Evolutionary conservation across 2,797 vertebrate species (phyloP).

Genomic region (Hypotaenidia philippensis): DNA sequence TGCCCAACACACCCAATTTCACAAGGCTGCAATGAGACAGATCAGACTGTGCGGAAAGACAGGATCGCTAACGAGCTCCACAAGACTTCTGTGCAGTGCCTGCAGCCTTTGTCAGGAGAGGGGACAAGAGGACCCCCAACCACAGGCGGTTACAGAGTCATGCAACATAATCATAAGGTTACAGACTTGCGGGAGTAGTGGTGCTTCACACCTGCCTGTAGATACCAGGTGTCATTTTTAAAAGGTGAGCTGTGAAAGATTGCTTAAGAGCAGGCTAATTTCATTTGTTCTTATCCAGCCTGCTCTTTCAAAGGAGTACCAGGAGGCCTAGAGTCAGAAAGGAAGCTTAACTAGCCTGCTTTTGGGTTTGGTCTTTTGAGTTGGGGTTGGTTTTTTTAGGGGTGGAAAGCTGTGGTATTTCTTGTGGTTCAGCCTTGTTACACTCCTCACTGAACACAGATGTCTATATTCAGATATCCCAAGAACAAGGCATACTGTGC

Average conservation of each 20-base stretch:
- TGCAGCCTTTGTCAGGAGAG: background rate
- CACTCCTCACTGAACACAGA: background rate
- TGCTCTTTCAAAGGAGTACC: background rate
- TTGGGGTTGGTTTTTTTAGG: constrained; percentile 15
- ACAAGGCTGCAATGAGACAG: background rate
- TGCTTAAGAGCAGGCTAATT: background rate
- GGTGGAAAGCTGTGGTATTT: background rate
- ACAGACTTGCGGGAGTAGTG: background rate
- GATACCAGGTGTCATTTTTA: background rate
- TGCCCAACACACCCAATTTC: background rate
- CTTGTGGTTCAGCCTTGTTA: background rate
- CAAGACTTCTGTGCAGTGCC: background rate
- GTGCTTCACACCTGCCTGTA: background rate
- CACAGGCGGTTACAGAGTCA: background rate
- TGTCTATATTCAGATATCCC: background rate
- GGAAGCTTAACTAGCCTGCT: background rate
- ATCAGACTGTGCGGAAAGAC: background rate
- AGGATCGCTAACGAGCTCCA: background rate
- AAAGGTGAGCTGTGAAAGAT: background rate
- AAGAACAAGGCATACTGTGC: background rate
- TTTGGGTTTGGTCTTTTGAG: background rate
- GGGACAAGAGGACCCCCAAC: background rate
- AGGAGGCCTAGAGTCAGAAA: background rate
- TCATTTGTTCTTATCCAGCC: background rate
- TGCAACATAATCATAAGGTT: background rate